phyloP scores from a whole-genome alignment of 2,797 vertebrate species.

The Caiman crocodilus region DNA sequence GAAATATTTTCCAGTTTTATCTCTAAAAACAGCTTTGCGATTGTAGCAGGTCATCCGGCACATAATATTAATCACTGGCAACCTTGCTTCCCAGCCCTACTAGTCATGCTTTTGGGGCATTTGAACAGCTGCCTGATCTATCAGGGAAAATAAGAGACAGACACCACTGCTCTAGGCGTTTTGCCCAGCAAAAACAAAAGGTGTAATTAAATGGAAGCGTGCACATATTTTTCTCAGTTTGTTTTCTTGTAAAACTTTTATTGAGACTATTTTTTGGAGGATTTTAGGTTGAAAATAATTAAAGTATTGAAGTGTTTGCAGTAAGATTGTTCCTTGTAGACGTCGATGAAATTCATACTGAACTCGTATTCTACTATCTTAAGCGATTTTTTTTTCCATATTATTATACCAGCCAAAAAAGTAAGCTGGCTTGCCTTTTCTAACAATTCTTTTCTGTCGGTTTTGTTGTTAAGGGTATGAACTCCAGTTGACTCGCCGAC shows the following conservation, averaged over 20 bases:
- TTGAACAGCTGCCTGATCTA: constrained; percentile 28
- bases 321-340: not conserved
- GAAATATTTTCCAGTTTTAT: constrained; percentile 56
- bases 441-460: not conserved
- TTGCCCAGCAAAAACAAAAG: constrained; percentile 48
- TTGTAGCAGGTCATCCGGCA: constrained; percentile 36
- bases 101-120: not conserved
- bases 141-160: not conserved
- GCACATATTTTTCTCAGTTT: not conserved
- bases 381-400: not conserved
- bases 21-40: constrained; percentile 29
- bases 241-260: constrained; percentile 26
- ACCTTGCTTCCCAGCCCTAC: not conserved
- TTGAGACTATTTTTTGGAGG: not conserved
- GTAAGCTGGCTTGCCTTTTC: constrained; percentile 17
- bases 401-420: not conserved
- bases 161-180: constrained; percentile 19
- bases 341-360: not conserved
- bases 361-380: not conserved
- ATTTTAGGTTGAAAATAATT: not conserved
- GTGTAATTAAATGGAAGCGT: constrained; percentile 31
- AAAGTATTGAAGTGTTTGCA: not conserved
- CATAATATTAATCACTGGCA: constrained; percentile 26
- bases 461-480: constrained; percentile 5
- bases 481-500: not conserved